Base-by-base conservation (phyloP, 2,797 vertebrate genomes). In the Microcaecilia unicolor region DNA sequence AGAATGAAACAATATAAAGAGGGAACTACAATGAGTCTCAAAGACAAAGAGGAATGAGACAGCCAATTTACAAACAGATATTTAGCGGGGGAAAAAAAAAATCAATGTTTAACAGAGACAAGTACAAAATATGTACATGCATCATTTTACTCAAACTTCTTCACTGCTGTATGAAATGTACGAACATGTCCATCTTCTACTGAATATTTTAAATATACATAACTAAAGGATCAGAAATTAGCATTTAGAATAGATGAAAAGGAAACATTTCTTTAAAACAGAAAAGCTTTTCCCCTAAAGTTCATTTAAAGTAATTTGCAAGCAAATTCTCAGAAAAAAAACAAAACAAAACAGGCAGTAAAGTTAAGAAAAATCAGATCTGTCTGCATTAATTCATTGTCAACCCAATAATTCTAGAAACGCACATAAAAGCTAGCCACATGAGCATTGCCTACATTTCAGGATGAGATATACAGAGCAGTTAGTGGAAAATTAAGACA, bases 401-500 rank as follows among this genome's bases (percentile, higher is more conserved):
- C 65, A 67, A 65, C 53, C 68, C 64, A 65, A 64, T 62, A 58
- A 62, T 58, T 55, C 51, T 50, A 44, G 58, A 59, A 34, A 59
- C 48, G 18, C n/a, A 66, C 23, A 15, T 24, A 22, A 64, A 60
- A n/a, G n/a, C 52, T 40, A 25, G 32, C 41, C 61, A 50, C 46
- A 38, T 45, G 36, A 57, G 62, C 63, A 64, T 50, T 56, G 58
- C 60, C 29, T 18, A 22, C 16, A 17, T 35, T 37, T 51, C 56
- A 66, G 55, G 62, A 65, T 42, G 41, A 44, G 37, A 18, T 48
- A 37, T 37, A 3, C 20, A 45, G 31, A 48, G 46, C 41, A 37
- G 46, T 47, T 40, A 63, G 54, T 62, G 67, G 46, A 59, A 74
- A 64, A 68, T 70, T 69, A 67, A 47, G 55, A 61, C 69, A 63